Percentiles rank a stretch among this genome's conserved stretches.
Conservation (phyloP, 2,888 invertebrate species). For the Bugula neritina region DNA sequence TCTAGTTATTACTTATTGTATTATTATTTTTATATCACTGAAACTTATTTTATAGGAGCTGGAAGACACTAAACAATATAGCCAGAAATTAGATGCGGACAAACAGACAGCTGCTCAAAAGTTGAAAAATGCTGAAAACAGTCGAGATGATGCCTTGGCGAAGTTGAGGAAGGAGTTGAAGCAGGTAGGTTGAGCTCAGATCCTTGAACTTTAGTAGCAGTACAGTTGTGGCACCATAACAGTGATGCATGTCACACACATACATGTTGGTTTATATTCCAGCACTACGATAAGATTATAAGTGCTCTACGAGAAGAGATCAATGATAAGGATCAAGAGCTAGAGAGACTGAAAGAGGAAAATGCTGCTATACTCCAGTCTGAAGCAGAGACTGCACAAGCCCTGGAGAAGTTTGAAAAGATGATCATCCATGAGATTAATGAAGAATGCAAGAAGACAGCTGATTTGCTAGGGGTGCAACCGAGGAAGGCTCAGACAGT, state of each 20-base stretch:
- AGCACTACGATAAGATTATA: constrained; percentile 25
- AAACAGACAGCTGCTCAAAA: constrained; percentile 42
- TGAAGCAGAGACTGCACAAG: constrained; percentile 26
- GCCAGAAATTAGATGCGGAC: constrained; percentile 40
- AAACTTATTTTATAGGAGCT: constrained; percentile 41
- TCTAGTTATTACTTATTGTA: too few relatives aligned
- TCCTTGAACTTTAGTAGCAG: too few relatives aligned
- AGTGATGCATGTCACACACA: too few relatives aligned
- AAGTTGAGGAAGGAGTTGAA: constrained; percentile 36
- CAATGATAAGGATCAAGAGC: constrained; percentile 37
- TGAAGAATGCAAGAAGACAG: constrained; percentile 45
- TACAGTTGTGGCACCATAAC: too few relatives aligned
- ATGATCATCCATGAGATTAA: constrained; percentile 45
- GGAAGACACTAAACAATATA: constrained; percentile 39
- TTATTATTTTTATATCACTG: too few relatives aligned
- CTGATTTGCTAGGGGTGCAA: constrained; percentile 40
- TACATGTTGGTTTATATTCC: background rate
- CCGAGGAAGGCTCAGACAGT: constrained; percentile 37
- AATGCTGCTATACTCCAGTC: constrained; percentile 5
- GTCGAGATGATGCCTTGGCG: constrained; percentile 42
- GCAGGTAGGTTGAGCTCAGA: constrained; percentile 32
- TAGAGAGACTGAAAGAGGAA: constrained; percentile 34
- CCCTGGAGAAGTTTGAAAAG: constrained; percentile 39
- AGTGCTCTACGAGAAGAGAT: constrained; percentile 9
- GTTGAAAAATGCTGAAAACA: constrained; percentile 42